phyloP scores from a whole-genome alignment of 2,113 vertebrate genomes.

The Nerophis lumbriciformis region DNA sequence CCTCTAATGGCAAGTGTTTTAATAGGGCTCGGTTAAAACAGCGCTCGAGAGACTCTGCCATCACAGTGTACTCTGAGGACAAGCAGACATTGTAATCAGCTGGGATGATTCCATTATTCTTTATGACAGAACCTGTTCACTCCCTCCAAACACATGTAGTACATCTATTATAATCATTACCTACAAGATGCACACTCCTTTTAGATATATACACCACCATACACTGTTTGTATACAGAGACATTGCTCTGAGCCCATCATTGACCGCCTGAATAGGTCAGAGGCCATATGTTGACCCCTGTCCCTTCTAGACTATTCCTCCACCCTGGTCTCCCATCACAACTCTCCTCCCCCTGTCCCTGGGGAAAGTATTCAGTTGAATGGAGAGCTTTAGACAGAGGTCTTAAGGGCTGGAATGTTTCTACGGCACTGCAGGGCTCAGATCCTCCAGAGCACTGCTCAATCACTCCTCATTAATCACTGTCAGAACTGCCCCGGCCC shows the following conservation, averaged over 20 bases:
- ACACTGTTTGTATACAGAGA: conserved; percentile 3
- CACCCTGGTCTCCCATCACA: conserved; percentile 39
- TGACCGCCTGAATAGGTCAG: conserved; percentile 62
- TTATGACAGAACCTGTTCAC: not conserved
- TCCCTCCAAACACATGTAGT: conserved; percentile 4
- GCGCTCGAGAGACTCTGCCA: conserved; percentile 91
- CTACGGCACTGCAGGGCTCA: conserved; percentile 66
- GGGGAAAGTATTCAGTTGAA: conserved; percentile 66
- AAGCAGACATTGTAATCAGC: not conserved
- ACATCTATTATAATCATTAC: not conserved
- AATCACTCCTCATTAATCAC: conserved; percentile 78
- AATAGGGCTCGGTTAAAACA: conserved; percentile 91
- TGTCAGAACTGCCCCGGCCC: conserved; percentile 64
- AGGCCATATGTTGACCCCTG: conserved; percentile 55
- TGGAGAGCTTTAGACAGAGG: conserved; percentile 73
- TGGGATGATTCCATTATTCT: not conserved
- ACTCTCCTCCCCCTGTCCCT: conserved; percentile 43
- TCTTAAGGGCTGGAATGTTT: conserved; percentile 71
- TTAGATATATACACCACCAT: conserved; percentile 11
- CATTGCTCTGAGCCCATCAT: conserved; percentile 26
- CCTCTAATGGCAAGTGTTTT: conserved; percentile 95
- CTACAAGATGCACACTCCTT: not conserved
- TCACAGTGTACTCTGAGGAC: conserved; percentile 87
- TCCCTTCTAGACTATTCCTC: conserved; percentile 28
- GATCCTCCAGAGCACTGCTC: conserved; percentile 67